Conservation (phyloP, 2,797 vertebrate genomes). For the Myotis daubentonii region DNA sequence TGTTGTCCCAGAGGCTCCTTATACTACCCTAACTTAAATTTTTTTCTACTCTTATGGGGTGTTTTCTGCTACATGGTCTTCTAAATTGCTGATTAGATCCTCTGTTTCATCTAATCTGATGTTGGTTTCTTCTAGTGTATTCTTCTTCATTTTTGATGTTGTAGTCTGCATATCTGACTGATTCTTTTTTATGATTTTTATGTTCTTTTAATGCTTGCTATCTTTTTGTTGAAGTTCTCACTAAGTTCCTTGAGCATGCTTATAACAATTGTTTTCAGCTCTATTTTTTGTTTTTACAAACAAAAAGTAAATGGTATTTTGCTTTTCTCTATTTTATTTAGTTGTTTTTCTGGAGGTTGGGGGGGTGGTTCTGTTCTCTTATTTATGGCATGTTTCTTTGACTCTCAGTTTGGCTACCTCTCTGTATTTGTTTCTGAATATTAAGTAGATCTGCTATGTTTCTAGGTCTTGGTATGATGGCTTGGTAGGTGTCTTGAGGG, state of each 20-base stretch:
- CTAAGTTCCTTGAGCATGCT: background rate
- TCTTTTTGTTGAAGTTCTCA: background rate
- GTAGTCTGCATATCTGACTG: too few relatives aligned
- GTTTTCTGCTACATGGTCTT: background rate
- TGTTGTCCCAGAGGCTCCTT: too few relatives aligned
- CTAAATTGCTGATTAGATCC: background rate
- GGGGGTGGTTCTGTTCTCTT: too few relatives aligned
- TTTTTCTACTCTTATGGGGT: too few relatives aligned
- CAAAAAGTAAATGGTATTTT: background rate
- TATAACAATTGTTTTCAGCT: background rate
- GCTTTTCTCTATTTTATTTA: background rate
- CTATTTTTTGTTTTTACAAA: background rate
- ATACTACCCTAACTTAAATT: too few relatives aligned
- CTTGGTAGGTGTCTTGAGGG: background rate
- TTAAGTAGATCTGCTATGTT: background rate
- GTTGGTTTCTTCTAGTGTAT: background rate
- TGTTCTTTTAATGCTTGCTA: too few relatives aligned
- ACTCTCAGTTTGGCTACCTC: background rate
- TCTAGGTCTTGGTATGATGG: background rate
- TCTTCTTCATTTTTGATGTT: background rate
- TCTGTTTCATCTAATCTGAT: background rate
- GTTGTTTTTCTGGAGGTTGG: background rate
- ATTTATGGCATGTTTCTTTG: too few relatives aligned
- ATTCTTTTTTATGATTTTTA: too few relatives aligned
- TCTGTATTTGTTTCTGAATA: background rate